phyloP scores from a whole-genome alignment of 2,888 invertebrate genomes.

The Oscheius sp. region DNA sequence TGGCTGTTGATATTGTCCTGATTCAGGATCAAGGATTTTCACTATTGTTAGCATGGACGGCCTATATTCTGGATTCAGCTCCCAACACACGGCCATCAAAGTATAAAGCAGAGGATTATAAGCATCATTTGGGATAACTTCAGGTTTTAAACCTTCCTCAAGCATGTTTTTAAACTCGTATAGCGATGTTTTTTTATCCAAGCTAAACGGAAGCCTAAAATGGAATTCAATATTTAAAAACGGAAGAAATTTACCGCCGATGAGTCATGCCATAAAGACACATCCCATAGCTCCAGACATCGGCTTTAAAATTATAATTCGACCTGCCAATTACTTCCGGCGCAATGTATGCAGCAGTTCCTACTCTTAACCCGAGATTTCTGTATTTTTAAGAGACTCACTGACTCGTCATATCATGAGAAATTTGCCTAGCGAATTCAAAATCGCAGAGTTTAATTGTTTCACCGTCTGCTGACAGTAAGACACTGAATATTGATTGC shows the following conservation, averaged over 20 bases:
- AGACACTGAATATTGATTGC: background rate
- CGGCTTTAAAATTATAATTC: slow-evolving; percentile 9
- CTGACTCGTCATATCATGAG: too few species aligned
- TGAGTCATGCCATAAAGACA: slow-evolving; percentile 4
- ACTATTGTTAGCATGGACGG: background rate
- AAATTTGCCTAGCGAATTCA: background rate
- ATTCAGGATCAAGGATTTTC: too few species aligned
- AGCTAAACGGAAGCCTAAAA: too few species aligned
- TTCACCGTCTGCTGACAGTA: background rate
- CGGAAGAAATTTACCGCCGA: background rate
- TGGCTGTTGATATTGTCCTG: too few species aligned
- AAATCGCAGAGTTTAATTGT: slow-evolving; percentile 2
- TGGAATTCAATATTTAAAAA: too few species aligned
- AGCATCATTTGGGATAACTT: too few species aligned
- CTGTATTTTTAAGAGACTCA: too few species aligned
- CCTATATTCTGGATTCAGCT: background rate
- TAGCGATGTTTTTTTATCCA: too few species aligned
- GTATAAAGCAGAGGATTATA: too few species aligned
- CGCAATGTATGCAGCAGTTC: background rate
- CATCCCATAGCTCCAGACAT: slow-evolving; percentile 26
- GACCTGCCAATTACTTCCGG: slow-evolving; percentile 2
- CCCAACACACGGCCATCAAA: background rate
- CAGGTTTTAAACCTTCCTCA: too few species aligned
- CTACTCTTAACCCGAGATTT: background rate
- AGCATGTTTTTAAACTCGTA: too few species aligned